Evolutionary conservation across 2,113 vertebrate species (phyloP).

Genomic region (Herpetotheres cachinnans): DNA sequence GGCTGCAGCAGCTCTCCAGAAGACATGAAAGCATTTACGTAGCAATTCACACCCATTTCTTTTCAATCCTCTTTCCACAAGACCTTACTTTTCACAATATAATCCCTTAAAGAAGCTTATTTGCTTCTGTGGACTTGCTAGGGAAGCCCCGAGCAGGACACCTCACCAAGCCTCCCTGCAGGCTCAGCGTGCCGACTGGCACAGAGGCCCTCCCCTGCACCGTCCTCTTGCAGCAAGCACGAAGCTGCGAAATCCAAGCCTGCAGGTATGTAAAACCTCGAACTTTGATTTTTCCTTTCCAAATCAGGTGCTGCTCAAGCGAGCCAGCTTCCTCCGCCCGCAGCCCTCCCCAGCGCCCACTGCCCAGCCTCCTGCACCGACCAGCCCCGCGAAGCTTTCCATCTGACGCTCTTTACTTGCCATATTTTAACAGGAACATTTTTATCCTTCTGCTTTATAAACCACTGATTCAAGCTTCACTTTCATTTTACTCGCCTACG

Average conservation of each 20-base stretch:
- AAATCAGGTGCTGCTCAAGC: background rate
- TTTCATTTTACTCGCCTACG: background rate
- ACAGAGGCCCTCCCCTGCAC: background rate
- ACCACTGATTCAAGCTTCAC: background rate
- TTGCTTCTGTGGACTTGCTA: background rate
- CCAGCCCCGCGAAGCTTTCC: background rate
- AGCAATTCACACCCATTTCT: background rate
- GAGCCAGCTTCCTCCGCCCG: background rate
- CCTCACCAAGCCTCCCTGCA: fast-evolving
- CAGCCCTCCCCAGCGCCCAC: background rate
- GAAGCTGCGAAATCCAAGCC: background rate
- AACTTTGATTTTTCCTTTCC: background rate
- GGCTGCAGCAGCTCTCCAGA: background rate
- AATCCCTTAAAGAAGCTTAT: background rate
- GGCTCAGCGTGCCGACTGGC: background rate
- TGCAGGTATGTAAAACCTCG: background rate
- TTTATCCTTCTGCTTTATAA: background rate
- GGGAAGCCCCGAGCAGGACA: background rate
- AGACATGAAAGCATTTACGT: fast-evolving
- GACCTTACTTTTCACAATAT: background rate
- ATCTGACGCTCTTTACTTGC: background rate
- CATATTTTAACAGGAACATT: background rate
- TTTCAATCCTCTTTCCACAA: background rate
- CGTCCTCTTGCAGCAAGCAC: background rate
- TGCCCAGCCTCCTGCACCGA: background rate